Base-by-base conservation (phyloP, 2,888 invertebrate species). In the Tinea semifulvella region DNA sequence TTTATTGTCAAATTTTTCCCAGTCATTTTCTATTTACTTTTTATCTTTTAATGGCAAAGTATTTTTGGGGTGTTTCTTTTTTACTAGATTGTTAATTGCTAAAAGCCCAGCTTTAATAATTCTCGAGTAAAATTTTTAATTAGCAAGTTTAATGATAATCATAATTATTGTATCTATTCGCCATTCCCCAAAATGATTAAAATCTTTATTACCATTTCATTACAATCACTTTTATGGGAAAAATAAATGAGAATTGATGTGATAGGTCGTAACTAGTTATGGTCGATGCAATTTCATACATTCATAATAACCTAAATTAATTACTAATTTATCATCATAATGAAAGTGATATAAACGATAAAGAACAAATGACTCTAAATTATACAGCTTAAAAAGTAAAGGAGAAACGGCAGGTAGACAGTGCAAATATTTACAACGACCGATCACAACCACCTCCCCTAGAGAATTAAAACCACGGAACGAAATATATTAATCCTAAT, bases 401-500 rank as follows among this genome's bases (percentile, higher is more conserved):
- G n/a, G 3, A 27, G 27, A 35, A 35, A 16, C 35, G 16, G 16
- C 35, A 35, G 35, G 35, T 35, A 36, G 8, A 18, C 36, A 43
- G 28, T 56, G 63, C 72, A 68, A 80, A 80, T 79, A 80, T 80
- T 80, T 76, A 77, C 79, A 68, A 58, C 68, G 61, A 74, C 67
- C 70, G 77, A 80, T 79, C 79, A 76, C 74, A 68, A 65, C 73
- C 67, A 61, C 62, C 65, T 59, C 54, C 73, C 75, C 77, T 63
- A 63, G 73, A 71, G 69, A 79, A 76, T 79, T 76, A 74, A 79
- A 79, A 75, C 3, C 3, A 18, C n/a, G 18, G 17, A 36, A 4
- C 35, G 16, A 35, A 8, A 16, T 16, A 36, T 36, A 80, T 75
- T 80, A 80, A 80, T 79, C 80, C 79, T 79, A 80, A 80, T 79